Base-by-base conservation (phyloP, 2,113 vertebrate genomes). In the Osmerus eperlanus region DNA sequence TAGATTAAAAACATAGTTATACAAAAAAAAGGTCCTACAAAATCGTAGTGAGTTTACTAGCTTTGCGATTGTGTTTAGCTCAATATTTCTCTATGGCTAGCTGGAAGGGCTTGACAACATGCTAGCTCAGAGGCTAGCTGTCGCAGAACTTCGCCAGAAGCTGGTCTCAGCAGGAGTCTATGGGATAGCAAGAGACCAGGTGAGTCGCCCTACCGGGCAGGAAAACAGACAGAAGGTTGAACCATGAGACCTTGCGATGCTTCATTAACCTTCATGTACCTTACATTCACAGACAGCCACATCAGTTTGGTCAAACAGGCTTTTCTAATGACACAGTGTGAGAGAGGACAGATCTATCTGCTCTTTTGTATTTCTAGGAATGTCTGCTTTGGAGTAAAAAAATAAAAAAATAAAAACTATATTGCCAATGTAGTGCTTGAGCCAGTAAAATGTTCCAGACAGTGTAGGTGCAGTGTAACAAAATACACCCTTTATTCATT, bases 191-290 rank as follows among this genome's bases (percentile, higher is more conserved):
- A 19, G 75, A 29, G 28, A 79, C 63, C 72, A 81, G 78, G 86
- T 78, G 67, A 84, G 80, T 65, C 76, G 47, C 78, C 81, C 63
- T 59, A 78, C 56, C 15, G 51, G 76, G 75, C 58, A 69, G 69
- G 63, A 69, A 74, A 76, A 74, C 58, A 76, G 65, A 85, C 86
- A 89, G 79, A 85, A 78, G 84, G 84, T 67, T 29, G 58, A 79
- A 76, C 85, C 74, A 76, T 36, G 78, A 83, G 85, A 78, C 21
- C 60, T 74, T 79, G 67, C 70, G 74, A 62, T 86, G 81, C 82
- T 84, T 85, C 90, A 89, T 81, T 91, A 82, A 86, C 71, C 89
- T 81, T 84, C 78, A 78, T 87, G 83, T 67, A 86, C 69, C 56
- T 65, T 73, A 81, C n/a, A 80, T 70, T 78, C 83, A 82, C 67